These are phyloP conservation scores for Prosopocoilus inquinatus DNA, from an alignment of 2,888 invertebrate species.

Conservation along the genomic window DNA sequence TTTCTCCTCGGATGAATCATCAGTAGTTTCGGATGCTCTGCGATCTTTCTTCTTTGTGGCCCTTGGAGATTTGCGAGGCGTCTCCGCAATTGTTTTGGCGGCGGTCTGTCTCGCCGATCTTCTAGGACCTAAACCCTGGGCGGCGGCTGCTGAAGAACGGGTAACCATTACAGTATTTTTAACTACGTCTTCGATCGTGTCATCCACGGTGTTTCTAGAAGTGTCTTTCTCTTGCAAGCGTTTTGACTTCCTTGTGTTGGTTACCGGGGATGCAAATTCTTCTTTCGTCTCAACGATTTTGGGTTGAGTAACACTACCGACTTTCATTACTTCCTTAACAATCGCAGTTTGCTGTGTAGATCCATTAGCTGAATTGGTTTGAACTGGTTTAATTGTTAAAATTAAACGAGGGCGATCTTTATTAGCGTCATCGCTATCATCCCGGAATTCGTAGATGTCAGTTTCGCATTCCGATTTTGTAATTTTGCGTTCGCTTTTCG, in stretches of 20 bases:
- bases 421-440: conserved; percentile 75
- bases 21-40: conserved; percentile 61
- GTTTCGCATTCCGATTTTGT: conserved; percentile 60
- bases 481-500: conserved; percentile 56
- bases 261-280: conserved; percentile 62
- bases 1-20: conserved; percentile 64
- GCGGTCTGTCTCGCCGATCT: conserved; percentile 59
- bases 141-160: conserved; percentile 43
- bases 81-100: conserved; percentile 34
- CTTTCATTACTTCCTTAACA: conserved; percentile 48
- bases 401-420: conserved; percentile 72
- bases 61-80: conserved; percentile 62
- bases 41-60: conserved; percentile 62
- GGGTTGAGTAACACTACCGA: conserved; percentile 2
- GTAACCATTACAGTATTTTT: conserved; percentile 60
- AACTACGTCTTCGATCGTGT: conserved; percentile 86
- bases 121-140: conserved; percentile 51
- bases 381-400: conserved; percentile 76
- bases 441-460: conserved; percentile 88
- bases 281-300: conserved; percentile 43
- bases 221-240: conserved; percentile 77
- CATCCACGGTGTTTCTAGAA: conserved; percentile 76
- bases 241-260: conserved; percentile 77
- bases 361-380: conserved; percentile 42
- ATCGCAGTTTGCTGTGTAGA: conserved; percentile 40